Conservation (phyloP, 2,113 vertebrate genomes). For the Lepus americanus region DNA sequence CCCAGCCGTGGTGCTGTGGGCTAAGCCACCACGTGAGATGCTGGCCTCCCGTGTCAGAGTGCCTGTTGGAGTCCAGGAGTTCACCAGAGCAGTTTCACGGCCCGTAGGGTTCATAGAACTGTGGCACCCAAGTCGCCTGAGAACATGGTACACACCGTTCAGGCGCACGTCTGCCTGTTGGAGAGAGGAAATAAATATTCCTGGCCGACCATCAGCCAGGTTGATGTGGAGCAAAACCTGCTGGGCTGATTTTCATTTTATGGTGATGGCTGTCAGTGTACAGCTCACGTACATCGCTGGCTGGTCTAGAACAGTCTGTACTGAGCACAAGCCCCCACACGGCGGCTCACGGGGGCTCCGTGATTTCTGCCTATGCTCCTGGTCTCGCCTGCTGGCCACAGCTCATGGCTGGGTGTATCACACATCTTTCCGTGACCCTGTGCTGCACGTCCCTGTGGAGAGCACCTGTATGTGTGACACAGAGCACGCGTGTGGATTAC, state of each 20-base stretch:
- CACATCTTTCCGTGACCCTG: background rate
- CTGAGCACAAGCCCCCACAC: background rate
- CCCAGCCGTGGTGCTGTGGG: no score
- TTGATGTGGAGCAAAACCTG: background rate
- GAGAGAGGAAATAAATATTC: background rate
- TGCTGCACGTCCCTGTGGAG: background rate
- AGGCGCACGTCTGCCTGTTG: background rate
- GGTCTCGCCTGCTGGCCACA: background rate
- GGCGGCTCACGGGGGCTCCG: background rate
- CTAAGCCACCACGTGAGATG: no score
- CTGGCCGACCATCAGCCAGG: background rate
- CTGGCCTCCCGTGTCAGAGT: no score
- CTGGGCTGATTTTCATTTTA: background rate
- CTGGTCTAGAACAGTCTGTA: background rate
- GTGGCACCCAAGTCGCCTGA: background rate
- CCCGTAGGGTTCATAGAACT: background rate
- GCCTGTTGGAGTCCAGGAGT: no score
- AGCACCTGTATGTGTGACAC: background rate
- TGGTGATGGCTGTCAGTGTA: background rate
- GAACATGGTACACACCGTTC: background rate
- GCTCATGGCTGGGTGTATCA: background rate
- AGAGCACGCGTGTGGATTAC: no score
- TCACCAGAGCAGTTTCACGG: background rate
- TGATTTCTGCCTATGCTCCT: background rate
- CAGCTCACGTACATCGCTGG: background rate